Conservation (phyloP, 2,113 vertebrate genomes). For the Lanius collurio region DNA sequence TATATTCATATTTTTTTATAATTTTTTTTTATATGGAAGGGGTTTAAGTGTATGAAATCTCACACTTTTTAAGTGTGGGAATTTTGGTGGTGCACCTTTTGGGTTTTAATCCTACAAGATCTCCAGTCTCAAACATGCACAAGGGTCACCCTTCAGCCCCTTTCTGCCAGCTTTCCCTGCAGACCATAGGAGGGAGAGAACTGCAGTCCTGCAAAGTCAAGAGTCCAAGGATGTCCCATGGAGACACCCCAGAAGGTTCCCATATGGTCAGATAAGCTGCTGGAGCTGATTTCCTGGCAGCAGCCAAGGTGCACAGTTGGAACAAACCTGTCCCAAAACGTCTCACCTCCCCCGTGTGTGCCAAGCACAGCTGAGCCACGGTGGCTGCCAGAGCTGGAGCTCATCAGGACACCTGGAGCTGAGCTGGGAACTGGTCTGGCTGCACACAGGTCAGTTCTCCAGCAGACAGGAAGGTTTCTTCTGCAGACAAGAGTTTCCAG, state of each 20-base stretch:
- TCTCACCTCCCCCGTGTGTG: neutral
- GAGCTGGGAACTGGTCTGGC: neutral
- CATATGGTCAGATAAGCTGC: neutral
- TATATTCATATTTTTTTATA: neutral
- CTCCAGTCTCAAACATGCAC: neutral
- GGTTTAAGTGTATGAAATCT: neutral
- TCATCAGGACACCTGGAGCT: neutral
- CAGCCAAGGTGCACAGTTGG: neutral
- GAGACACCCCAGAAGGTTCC: slow-evolving; percentile 9
- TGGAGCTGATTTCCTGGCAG: slow-evolving; percentile 24
- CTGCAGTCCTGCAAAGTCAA: neutral
- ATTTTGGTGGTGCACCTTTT: neutral
- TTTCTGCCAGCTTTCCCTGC: neutral
- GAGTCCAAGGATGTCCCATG: neutral
- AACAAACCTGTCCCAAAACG: neutral
- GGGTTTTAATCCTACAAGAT: neutral
- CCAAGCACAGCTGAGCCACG: neutral
- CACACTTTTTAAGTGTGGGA: neutral
- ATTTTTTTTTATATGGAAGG: neutral
- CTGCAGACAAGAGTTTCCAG: neutral
- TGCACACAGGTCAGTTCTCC: neutral
- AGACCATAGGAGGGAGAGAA: neutral
- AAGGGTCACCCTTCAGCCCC: neutral
- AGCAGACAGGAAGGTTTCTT: neutral
- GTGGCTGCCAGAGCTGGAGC: neutral